Conservation (phyloP, 1,140 invertebrate genomes). For the Tetragonula clypearis region DNA sequence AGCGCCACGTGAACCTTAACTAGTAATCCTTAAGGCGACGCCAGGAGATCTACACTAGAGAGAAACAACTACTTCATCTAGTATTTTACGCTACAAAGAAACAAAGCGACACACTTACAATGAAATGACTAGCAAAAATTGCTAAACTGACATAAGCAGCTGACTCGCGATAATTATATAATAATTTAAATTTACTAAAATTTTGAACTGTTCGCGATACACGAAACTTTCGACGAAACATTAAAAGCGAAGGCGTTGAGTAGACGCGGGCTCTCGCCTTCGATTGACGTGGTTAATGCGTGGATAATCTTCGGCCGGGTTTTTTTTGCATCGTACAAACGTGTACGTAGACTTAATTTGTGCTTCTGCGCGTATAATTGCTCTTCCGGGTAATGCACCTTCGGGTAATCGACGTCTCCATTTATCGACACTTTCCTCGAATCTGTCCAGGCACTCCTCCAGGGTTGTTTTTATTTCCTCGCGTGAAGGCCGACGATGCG, state of each 20-base stretch:
- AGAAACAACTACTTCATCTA: too few relatives aligned
- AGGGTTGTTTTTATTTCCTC: constrained; percentile 23
- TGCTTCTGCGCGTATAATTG: constrained; percentile 7
- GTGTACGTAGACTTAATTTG: not conserved
- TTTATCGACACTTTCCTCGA: constrained; percentile 39
- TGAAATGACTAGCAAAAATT: too few relatives aligned
- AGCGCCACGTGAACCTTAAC: too few relatives aligned
- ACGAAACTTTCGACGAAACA: not conserved
- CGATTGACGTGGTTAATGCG: not conserved
- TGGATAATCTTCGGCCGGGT: not conserved
- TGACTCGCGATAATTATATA: too few relatives aligned
- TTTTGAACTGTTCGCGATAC: too few relatives aligned
- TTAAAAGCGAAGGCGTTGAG: constrained; percentile 4
- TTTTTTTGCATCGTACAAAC: too few relatives aligned
- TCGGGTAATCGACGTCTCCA: constrained; percentile 30
- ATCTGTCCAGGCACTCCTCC: not conserved
- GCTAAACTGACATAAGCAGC: too few relatives aligned
- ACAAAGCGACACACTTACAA: too few relatives aligned
- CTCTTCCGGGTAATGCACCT: constrained; percentile 18
- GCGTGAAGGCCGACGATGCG: constrained; percentile 7
- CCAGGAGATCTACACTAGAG: too few relatives aligned
- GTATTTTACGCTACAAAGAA: too few relatives aligned
- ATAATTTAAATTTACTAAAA: too few relatives aligned
- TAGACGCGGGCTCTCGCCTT: not conserved
- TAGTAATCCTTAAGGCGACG: too few relatives aligned